A percentile compares a stretch with the other conserved stretches of the same genome.
Evolutionary conservation across 2,113 vertebrate species (phyloP).

Genomic region (Coryphaenoides rupestris): DNA sequence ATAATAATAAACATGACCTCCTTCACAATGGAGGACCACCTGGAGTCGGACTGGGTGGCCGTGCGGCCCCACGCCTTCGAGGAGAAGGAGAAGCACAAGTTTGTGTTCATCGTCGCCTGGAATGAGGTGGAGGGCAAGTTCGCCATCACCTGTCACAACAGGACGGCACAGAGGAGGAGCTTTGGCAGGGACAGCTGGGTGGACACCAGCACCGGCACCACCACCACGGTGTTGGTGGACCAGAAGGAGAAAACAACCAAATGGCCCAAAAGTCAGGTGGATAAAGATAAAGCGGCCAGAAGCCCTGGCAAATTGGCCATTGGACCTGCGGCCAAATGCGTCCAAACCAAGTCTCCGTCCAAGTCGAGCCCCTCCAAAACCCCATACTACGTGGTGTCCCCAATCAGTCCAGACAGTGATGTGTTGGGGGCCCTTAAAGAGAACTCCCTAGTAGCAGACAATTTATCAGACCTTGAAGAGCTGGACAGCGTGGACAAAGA

Average conservation of each 20-base stretch:
- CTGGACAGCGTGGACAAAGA: conserved; percentile 65
- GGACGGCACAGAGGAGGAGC: conserved; percentile 87
- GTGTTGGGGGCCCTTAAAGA: conserved; percentile 65
- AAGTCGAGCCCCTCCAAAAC: conserved; percentile 36
- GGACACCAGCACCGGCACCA: no score
- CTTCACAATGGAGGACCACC: conserved; percentile 84
- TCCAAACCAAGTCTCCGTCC: conserved; percentile 18
- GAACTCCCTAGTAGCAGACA: conserved; percentile 46
- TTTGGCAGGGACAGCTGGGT: conserved; percentile 68
- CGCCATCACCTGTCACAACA: conserved; percentile 92
- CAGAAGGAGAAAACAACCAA: conserved; percentile 57
- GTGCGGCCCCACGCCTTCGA: conserved; percentile 91
- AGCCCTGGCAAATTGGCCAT: conserved; percentile 38
- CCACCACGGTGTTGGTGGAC: no score
- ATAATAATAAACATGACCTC: conserved; percentile 84
- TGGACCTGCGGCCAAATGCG: conserved; percentile 28
- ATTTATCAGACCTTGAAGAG: conserved; percentile 57
- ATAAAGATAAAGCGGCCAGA: conserved; percentile 31
- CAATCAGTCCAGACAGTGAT: conserved; percentile 64
- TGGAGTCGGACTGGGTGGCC: conserved; percentile 94
- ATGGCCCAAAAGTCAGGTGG: conserved; percentile 59
- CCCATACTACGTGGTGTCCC: conserved; percentile 30
- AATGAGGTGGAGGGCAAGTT: conserved; percentile 96
- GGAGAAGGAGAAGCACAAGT: conserved; percentile 89
- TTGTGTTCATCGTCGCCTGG: conserved; percentile 94